A percentile compares a stretch with the other conserved stretches of the same genome.
Evolutionary conservation across 1,140 invertebrate genomes (phyloP).

Genomic region (Drosophila chauvacae): DNA sequence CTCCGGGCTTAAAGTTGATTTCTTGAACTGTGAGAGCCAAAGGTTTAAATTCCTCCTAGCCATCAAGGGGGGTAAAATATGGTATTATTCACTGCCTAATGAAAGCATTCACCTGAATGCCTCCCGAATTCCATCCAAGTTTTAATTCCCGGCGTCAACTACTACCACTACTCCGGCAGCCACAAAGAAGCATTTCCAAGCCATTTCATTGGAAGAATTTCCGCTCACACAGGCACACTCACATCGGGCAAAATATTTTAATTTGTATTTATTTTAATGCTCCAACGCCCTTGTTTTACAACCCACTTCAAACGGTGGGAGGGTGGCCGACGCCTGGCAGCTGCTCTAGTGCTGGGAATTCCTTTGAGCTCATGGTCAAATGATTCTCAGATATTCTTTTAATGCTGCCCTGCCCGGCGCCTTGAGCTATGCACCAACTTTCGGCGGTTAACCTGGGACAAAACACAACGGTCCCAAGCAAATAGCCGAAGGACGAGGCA

Average conservation of each 20-base stretch:
- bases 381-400: slow-evolving; percentile 78
- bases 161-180: slow-evolving; percentile 24
- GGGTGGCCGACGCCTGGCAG: neutral
- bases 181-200: slow-evolving; percentile 64
- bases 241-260: slow-evolving; percentile 66
- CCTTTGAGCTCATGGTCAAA: slow-evolving; percentile 78
- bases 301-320: slow-evolving; percentile 56
- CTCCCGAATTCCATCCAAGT: slow-evolving; percentile 7
- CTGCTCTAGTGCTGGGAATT: slow-evolving; percentile 52
- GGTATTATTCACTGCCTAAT: slow-evolving; percentile 29
- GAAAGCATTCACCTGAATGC: slow-evolving; percentile 36
- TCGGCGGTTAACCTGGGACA: slow-evolving; percentile 67
- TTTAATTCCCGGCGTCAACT: slow-evolving; percentile 55
- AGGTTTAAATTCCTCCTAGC: neutral
- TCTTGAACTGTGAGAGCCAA: neutral
- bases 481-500: slow-evolving; percentile 41
- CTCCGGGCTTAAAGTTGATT: slow-evolving; percentile 13
- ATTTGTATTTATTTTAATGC: slow-evolving; percentile 82
- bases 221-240: slow-evolving; percentile 8
- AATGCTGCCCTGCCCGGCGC: slow-evolving; percentile 51
- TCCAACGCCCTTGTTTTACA: slow-evolving; percentile 62
- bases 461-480: slow-evolving; percentile 51
- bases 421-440: slow-evolving; percentile 71
- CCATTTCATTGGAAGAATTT: slow-evolving; percentile 73
- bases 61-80: slow-evolving; percentile 10